Evolutionary conservation across 30 jellyfish, hydroid and myxozoan species (phyloP).

Genomic region (Aurelia aurita): DNA sequence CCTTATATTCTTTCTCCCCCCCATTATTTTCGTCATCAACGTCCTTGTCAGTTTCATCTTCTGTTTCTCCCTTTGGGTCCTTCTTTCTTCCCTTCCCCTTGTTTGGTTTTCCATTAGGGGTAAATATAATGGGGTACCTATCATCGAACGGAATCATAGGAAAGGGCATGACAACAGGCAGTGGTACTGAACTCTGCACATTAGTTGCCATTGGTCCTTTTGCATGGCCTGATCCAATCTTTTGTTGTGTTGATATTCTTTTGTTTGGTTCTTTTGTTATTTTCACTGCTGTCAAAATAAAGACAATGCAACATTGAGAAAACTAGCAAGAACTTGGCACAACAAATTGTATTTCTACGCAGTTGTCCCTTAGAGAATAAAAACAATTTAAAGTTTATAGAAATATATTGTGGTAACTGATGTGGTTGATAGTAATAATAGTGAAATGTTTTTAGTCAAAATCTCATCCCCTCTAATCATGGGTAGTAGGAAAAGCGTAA

Average conservation of each 20-base stretch:
- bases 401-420: too few relatives aligned
- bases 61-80: constrained; percentile 80
- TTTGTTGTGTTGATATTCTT: constrained; percentile 72
- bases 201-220: constrained; percentile 92
- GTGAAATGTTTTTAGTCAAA: too few relatives aligned
- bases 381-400: too few relatives aligned
- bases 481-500: too few relatives aligned
- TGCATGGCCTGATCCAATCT: constrained; percentile 66
- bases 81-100: constrained; percentile 64
- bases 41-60: constrained; percentile 70
- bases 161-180: constrained; percentile 88
- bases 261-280: constrained; percentile 42
- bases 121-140: constrained; percentile 41
- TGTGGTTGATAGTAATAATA: too few relatives aligned
- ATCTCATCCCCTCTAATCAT: too few relatives aligned
- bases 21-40: constrained; percentile 63
- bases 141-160: constrained; percentile 84
- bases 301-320: neutral
- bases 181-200: constrained; percentile 62
- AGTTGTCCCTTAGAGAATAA: too few relatives aligned
- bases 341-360: too few relatives aligned
- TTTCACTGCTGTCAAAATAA: constrained; percentile 17
- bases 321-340: too few relatives aligned
- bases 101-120: constrained; percentile 64
- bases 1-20: constrained; percentile 63